Percentiles rank a stretch among this genome's conserved stretches.
These are phyloP conservation scores for Mesembrinibis cayennensis DNA, from an alignment of 2,113 vertebrate species.

Conservation along the genomic window DNA sequence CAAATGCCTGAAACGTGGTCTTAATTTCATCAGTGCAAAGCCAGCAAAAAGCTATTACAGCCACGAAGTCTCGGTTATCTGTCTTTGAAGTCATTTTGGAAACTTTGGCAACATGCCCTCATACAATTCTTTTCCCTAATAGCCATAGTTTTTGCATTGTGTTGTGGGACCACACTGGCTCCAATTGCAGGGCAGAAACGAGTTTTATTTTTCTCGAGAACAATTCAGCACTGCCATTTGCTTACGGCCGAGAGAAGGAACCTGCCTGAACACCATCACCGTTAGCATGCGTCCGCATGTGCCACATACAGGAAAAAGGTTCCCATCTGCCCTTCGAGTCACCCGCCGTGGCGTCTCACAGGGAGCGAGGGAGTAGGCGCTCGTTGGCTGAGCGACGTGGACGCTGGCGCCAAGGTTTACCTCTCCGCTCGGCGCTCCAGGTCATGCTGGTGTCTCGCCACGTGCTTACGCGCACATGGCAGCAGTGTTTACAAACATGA, in stretches of 20 bases:
- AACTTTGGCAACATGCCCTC: background rate
- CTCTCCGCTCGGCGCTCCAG: constrained; percentile 58
- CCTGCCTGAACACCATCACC: background rate
- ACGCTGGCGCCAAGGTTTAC: constrained; percentile 69
- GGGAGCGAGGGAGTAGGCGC: background rate
- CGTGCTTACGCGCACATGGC: constrained; percentile 75
- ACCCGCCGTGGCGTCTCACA: background rate
- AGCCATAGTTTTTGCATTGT: background rate
- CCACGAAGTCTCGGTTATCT: background rate
- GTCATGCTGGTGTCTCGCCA: constrained; percentile 62
- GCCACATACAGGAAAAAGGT: fast-evolving
- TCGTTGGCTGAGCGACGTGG: background rate
- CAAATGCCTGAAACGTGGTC: constrained; percentile 1
- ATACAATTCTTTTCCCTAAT: background rate
- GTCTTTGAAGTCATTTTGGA: background rate
- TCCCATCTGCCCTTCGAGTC: background rate
- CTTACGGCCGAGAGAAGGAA: background rate
- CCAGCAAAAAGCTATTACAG: constrained; percentile 4
- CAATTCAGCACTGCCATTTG: background rate
- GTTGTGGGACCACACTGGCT: background rate
- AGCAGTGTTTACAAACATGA: constrained; percentile 85
- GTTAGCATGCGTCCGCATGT: fast-evolving
- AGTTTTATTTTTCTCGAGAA: background rate
- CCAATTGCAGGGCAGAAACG: background rate
- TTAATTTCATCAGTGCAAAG: background rate